phyloP scores from a whole-genome alignment of 2,888 invertebrate genomes.

The Synanthedon tipuliformis region DNA sequence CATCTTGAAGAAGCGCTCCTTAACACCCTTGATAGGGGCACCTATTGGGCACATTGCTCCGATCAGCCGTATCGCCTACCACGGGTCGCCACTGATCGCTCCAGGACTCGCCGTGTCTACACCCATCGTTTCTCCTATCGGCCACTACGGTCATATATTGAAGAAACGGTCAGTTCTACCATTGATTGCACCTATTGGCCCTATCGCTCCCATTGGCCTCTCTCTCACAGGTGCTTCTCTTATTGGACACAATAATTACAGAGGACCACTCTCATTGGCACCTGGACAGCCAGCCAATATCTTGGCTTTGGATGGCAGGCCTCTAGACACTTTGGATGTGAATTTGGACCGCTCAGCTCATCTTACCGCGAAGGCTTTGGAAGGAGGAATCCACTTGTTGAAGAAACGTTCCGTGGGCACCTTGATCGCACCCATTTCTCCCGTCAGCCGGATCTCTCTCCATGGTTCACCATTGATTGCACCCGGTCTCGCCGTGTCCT shows the following conservation, averaged over 20 bases:
- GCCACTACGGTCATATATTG: conserved; percentile 12
- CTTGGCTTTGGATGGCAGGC: conserved; percentile 51
- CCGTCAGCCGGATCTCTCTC: conserved; percentile 10
- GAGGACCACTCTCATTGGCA: conserved; percentile 51
- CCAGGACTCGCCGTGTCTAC: conserved; percentile 20
- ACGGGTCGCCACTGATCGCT: conserved; percentile 40
- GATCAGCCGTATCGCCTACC: conserved; percentile 14
- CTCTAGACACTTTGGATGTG: conserved; percentile 55
- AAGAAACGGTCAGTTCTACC: conserved; percentile 71
- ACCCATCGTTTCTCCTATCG: conserved; percentile 15
- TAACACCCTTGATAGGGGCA: conserved; percentile 13
- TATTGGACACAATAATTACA: conserved; percentile 35
- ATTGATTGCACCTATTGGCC: conserved; percentile 20
- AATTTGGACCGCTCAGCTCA: conserved; percentile 58
- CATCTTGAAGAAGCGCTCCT: conserved; percentile 38
- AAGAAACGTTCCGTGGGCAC: conserved; percentile 28
- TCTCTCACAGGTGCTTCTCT: conserved; percentile 12
- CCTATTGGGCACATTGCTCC: conserved; percentile 39
- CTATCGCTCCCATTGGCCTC: conserved; percentile 17
- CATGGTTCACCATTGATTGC: conserved; percentile 10
- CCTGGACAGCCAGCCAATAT: conserved; percentile 58
- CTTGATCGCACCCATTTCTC: conserved; percentile 2
- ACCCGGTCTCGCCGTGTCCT: conserved; percentile 1
- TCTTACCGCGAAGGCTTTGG: conserved; percentile 42
- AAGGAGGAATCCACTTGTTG: conserved; percentile 29